Evolutionary conservation across 2,888 invertebrate species (phyloP).

Genomic region (Endotricha flammealis): DNA sequence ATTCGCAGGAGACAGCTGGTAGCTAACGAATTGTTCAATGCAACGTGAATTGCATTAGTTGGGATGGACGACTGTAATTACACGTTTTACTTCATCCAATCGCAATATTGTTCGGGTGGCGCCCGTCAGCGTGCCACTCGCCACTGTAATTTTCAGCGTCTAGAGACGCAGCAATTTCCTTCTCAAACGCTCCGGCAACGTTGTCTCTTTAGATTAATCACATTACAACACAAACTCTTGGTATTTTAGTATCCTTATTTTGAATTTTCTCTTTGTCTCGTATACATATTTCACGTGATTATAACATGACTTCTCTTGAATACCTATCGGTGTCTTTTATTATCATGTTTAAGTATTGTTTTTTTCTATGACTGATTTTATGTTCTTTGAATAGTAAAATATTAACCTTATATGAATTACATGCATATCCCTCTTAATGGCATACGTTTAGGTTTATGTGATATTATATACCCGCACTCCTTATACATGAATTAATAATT

Average conservation of each 20-base stretch:
- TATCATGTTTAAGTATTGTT: no score
- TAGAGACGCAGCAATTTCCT: slow-evolving; percentile 38
- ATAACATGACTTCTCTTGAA: not conserved
- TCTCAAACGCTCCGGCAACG: slow-evolving; percentile 43
- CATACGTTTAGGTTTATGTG: no score
- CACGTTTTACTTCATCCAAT: slow-evolving; percentile 28
- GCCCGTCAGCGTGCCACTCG: slow-evolving; percentile 33
- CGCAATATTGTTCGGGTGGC: slow-evolving; percentile 40
- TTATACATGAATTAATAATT: no score
- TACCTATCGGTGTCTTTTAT: not conserved
- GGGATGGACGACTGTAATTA: slow-evolving; percentile 2
- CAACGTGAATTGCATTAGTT: slow-evolving; percentile 2
- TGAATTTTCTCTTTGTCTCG: slow-evolving; percentile 17
- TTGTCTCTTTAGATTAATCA: slow-evolving; percentile 44
- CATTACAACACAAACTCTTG: slow-evolving; percentile 36
- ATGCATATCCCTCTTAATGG: no score
- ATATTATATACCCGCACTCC: no score
- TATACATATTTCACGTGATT: not conserved
- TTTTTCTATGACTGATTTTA: no score
- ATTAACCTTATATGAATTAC: no score
- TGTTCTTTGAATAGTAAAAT: no score
- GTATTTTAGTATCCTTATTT: slow-evolving; percentile 31
- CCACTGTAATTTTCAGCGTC: slow-evolving; percentile 37
- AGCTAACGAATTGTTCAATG: not conserved
- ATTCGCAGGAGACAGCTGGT: no score